Percentiles rank a stretch among this genome's conserved stretches.
Conservation (phyloP, 2,797 vertebrate species). For the Potorous gilbertii region DNA sequence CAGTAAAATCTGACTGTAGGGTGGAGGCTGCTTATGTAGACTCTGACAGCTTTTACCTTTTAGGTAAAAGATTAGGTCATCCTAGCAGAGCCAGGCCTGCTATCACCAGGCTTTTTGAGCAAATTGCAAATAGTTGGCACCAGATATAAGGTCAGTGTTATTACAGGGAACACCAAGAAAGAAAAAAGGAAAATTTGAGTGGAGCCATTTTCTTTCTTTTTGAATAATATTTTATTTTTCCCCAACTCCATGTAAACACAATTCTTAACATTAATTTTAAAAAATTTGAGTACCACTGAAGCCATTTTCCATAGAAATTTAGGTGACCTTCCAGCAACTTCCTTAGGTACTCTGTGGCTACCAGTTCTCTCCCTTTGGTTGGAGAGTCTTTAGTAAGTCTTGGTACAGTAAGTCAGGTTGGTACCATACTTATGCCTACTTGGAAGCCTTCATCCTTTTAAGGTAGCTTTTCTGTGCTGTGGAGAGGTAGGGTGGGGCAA, state of each 20-base stretch:
- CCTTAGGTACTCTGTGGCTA: neutral
- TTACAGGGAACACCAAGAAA: conserved; percentile 70
- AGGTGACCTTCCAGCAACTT: neutral
- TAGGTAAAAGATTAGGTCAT: conserved; percentile 62
- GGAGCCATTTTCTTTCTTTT: conserved; percentile 36
- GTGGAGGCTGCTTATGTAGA: conserved; percentile 61
- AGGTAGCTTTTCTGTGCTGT: neutral
- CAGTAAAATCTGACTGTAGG: neutral
- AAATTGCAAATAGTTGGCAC: conserved; percentile 76
- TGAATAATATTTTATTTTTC: no score
- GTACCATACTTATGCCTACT: neutral
- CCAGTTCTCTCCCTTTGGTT: conserved; percentile 35
- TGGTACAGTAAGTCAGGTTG: neutral
- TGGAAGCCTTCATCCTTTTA: neutral
- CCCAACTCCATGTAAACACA: neutral
- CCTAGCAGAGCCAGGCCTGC: conserved; percentile 50
- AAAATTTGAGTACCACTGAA: neutral
- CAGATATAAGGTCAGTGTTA: conserved; percentile 63
- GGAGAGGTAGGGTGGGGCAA: neutral
- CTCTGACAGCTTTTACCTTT: conserved; percentile 60
- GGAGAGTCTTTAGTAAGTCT: conserved; percentile 3
- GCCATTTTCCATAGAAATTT: neutral
- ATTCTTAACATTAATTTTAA: neutral
- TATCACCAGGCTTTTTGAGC: conserved; percentile 64
- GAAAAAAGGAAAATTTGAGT: conserved; percentile 61